A percentile compares a stretch with the other conserved stretches of the same genome.
phyloP scores from a whole-genome alignment of 2,888 invertebrate genomes.

The Microdon myrmicae region DNA sequence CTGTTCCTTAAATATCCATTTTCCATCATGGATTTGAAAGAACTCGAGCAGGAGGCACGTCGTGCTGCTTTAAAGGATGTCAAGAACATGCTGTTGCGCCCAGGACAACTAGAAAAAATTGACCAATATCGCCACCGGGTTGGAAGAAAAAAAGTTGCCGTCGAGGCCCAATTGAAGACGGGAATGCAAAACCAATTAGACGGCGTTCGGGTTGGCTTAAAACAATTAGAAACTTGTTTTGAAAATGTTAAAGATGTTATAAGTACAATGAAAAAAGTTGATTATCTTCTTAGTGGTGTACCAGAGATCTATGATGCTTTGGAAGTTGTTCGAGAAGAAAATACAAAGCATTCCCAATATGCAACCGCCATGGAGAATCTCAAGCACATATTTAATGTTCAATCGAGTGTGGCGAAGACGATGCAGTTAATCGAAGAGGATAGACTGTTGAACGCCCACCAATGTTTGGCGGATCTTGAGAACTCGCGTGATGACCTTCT shows the following conservation, averaged over 20 bases:
- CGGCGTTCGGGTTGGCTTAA: constrained; percentile 92
- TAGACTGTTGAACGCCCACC: constrained; percentile 93
- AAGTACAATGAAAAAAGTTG: constrained; percentile 79
- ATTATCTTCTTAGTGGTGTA: constrained; percentile 78
- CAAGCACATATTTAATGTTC: constrained; percentile 97
- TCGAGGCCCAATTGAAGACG: constrained; percentile 79
- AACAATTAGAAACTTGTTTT: constrained; percentile 86
- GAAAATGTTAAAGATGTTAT: constrained; percentile 83
- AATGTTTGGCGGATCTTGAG: constrained; percentile 92
- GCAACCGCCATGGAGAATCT: constrained; percentile 98
- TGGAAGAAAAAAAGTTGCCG: constrained; percentile 64
- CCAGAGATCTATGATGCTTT: constrained; percentile 83
- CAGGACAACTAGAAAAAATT: constrained; percentile 94
- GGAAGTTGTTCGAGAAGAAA: constrained; percentile 89
- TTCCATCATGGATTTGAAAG: constrained; percentile 72
- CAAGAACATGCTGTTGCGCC: constrained; percentile 91
- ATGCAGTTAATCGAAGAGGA: constrained; percentile 94
- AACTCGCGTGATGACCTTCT: constrained; percentile 95
- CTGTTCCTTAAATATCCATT: too few species aligned
- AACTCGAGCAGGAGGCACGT: constrained; percentile 82
- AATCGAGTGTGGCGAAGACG: constrained; percentile 94
- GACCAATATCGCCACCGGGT: constrained; percentile 65
- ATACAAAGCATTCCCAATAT: constrained; percentile 94
- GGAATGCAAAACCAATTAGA: constrained; percentile 98
- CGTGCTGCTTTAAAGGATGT: constrained; percentile 84